These are phyloP conservation scores for Pogonus chalceus DNA, from an alignment of 1,140 invertebrate genomes.

Conservation along the genomic window DNA sequence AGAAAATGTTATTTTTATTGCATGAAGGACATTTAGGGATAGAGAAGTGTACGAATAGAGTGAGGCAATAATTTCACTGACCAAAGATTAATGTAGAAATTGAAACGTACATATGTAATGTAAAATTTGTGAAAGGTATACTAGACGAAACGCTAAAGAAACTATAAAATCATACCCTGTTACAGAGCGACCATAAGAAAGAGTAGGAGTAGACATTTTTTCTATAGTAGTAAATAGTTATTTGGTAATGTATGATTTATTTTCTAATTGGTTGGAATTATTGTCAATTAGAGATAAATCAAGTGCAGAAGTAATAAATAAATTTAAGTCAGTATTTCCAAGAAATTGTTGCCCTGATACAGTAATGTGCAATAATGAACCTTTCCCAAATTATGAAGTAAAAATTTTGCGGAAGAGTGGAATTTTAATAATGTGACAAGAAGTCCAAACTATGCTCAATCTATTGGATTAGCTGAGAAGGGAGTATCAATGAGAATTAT, in stretches of 20 bases:
- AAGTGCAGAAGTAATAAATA: constrained; percentile 5
- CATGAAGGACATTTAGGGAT: constrained; percentile 24
- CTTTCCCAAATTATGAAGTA: background rate
- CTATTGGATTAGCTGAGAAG: constrained; percentile 12
- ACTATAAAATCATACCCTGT: constrained; percentile 26
- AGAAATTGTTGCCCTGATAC: background rate
- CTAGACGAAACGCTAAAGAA: constrained; percentile 27
- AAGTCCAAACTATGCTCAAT: constrained; percentile 13
- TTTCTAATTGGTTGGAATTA: background rate
- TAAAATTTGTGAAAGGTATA: constrained; percentile 26
- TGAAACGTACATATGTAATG: constrained; percentile 32
- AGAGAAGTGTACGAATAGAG: constrained; percentile 26
- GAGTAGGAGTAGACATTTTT: constrained; percentile 29
- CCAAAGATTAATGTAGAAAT: constrained; percentile 35
- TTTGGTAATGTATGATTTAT: too few species aligned
- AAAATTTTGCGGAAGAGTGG: background rate
- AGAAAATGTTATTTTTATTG: too few species aligned
- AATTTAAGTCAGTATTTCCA: constrained; percentile 7
- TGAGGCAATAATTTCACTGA: constrained; percentile 32
- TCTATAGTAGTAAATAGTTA: background rate
- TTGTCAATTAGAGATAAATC: background rate
- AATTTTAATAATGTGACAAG: background rate
- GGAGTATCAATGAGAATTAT: constrained; percentile 8
- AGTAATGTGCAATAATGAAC: constrained; percentile 2
- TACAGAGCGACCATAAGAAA: constrained; percentile 26